These are phyloP conservation scores for Pterobdella sp. DNA, from an alignment of 2,888 invertebrate genomes.

Conservation along the genomic window DNA sequence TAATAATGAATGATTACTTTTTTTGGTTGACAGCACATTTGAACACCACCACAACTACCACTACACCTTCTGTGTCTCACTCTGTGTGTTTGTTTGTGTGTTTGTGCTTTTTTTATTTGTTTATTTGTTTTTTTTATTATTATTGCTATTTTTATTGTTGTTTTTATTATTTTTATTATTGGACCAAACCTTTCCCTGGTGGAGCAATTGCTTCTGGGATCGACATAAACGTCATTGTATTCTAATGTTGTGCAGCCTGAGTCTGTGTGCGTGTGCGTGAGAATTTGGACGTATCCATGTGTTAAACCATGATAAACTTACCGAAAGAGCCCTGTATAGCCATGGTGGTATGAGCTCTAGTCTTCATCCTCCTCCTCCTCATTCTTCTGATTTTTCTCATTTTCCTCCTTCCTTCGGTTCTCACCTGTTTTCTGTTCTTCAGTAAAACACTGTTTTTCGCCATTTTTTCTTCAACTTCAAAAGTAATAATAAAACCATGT, in stretches of 20 bases:
- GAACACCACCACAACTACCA: constrained; percentile 63
- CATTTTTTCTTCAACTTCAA: no score
- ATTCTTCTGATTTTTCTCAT: no score
- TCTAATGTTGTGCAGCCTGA: constrained; percentile 79
- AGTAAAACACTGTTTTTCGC: no score
- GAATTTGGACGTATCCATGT: not conserved
- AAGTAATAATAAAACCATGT: no score
- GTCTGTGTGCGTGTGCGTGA: constrained; percentile 53
- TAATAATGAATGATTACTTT: no score
- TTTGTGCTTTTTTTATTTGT: no score
- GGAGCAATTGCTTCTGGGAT: constrained; percentile 77
- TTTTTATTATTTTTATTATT: not conserved
- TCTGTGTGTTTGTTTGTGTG: no score
- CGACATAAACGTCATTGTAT: constrained; percentile 73
- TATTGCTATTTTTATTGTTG: not conserved
- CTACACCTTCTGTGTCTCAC: constrained; percentile 63
- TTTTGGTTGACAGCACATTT: constrained; percentile 74
- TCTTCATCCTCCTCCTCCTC: no score
- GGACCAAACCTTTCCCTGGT: constrained; percentile 75
- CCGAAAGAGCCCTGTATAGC: constrained; percentile 16
- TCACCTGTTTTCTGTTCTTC: no score
- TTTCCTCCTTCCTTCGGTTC: no score
- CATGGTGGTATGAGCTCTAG: not conserved
- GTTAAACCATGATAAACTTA: not conserved
- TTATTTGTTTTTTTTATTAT: not conserved